A percentile compares a stretch with the other conserved stretches of the same genome.
Evolutionary conservation across 2,888 invertebrate species (phyloP).

Genomic region (Dioctria linearis): DNA sequence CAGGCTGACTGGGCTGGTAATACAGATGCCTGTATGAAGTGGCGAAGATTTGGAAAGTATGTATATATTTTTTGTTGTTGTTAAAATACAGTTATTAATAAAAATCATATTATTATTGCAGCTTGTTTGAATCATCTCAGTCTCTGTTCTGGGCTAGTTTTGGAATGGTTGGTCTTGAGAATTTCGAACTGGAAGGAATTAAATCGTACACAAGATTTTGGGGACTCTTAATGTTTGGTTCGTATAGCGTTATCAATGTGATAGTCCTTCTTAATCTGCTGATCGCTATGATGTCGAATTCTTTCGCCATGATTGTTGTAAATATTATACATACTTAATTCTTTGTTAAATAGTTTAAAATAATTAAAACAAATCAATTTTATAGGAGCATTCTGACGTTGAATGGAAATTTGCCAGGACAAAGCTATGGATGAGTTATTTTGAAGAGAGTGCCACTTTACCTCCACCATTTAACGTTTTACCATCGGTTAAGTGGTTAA

Average conservation of each 20-base stretch:
- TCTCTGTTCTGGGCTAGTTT: slow-evolving; percentile 97
- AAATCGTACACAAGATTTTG: slow-evolving; percentile 94
- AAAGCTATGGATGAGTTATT: slow-evolving; percentile 96
- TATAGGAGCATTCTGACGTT: slow-evolving; percentile 90
- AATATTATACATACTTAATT: slow-evolving; percentile 61
- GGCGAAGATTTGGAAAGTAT: slow-evolving; percentile 89
- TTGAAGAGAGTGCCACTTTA: slow-evolving; percentile 91
- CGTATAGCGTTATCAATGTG: slow-evolving; percentile 94
- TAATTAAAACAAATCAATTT: neutral
- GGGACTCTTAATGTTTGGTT: slow-evolving; percentile 96
- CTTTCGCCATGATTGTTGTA: slow-evolving; percentile 93
- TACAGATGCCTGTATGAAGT: slow-evolving; percentile 86
- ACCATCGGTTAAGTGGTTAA: slow-evolving; percentile 86
- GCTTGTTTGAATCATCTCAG: slow-evolving; percentile 94
- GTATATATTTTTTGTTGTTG: slow-evolving; percentile 62
- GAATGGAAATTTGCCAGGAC: slow-evolving; percentile 98
- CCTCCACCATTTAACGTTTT: slow-evolving; percentile 96
- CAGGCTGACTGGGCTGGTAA: slow-evolving; percentile 84
- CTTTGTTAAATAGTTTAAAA: neutral
- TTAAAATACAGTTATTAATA: neutral
- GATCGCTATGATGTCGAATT: slow-evolving; percentile 99
- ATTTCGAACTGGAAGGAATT: slow-evolving; percentile 90
- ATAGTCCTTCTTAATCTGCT: slow-evolving; percentile 94
- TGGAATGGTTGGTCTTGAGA: slow-evolving; percentile 90
- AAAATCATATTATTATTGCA: slow-evolving; percentile 66